phyloP scores from a whole-genome alignment of 2,888 invertebrate species.

The Acholoe squamosa region DNA sequence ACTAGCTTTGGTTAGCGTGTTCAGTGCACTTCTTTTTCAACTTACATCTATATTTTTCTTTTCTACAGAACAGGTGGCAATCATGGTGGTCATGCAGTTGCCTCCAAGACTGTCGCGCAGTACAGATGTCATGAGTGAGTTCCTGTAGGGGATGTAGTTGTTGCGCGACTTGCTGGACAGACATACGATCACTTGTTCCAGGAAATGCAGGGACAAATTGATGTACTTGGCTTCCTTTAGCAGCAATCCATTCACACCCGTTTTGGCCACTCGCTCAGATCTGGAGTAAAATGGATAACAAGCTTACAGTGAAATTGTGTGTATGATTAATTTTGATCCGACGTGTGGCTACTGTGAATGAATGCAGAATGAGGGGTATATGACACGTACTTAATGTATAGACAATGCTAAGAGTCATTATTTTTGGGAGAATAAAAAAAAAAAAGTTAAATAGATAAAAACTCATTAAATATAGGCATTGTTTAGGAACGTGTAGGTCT shows the following conservation, averaged over 20 bases:
- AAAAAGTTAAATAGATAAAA: no score
- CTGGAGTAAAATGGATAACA: slow-evolving; percentile 71
- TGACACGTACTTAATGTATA: no score
- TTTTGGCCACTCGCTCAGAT: slow-evolving; percentile 83
- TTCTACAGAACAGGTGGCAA: slow-evolving; percentile 83
- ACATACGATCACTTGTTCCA: slow-evolving; percentile 83
- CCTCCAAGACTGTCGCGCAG: slow-evolving; percentile 83
- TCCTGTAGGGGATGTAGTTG: slow-evolving; percentile 83
- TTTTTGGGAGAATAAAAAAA: no score
- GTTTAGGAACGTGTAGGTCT: no score
- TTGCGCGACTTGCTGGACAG: slow-evolving; percentile 81
- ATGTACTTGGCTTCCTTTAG: slow-evolving; percentile 83
- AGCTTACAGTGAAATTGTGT: no score
- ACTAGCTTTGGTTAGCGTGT: not conserved
- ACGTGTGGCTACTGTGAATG: no score
- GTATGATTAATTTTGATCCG: no score
- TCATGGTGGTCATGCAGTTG: slow-evolving; percentile 84
- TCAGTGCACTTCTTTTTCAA: not conserved
- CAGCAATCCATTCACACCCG: slow-evolving; percentile 82
- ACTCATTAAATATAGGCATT: no score
- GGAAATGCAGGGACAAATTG: slow-evolving; percentile 83
- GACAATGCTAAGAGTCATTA: no score
- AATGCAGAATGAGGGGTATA: no score
- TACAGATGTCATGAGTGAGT: slow-evolving; percentile 84
- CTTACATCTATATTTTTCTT: slow-evolving; percentile 82